Conservation (phyloP, 2,113 vertebrate genomes). For the Gavia stellata region DNA sequence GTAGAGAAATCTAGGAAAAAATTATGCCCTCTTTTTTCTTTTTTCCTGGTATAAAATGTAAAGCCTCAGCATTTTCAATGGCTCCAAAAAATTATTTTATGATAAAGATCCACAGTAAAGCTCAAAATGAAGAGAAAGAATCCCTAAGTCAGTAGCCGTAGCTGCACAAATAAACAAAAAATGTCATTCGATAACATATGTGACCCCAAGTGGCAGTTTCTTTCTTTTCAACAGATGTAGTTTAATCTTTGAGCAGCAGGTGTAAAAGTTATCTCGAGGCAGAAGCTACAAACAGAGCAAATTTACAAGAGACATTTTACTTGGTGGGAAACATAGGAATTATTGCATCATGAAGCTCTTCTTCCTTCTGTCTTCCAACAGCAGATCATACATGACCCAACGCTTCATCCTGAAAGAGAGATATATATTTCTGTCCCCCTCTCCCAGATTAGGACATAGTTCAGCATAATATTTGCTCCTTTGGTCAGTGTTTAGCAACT, state of each 20-base stretch:
- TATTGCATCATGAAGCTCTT: not conserved
- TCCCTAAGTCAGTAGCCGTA: conserved; percentile 3
- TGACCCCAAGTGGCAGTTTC: conserved; percentile 16
- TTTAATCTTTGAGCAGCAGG: conserved; percentile 63
- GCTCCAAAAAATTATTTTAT: not conserved
- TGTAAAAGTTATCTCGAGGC: conserved; percentile 47
- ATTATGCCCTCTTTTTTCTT: not conserved
- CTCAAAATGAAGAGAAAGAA: not conserved
- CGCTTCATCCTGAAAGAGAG: not conserved
- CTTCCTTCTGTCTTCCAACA: not conserved
- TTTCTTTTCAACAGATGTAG: conserved; percentile 43
- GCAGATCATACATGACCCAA: not conserved
- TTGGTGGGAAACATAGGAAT: conserved; percentile 21
- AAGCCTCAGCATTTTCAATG: not conserved
- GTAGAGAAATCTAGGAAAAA: not conserved
- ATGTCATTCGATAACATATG: not conserved
- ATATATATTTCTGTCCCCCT: not conserved
- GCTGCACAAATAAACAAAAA: conserved; percentile 36
- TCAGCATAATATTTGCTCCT: conserved; percentile 40
- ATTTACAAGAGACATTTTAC: conserved; percentile 19
- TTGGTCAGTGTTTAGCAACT: conserved; percentile 23
- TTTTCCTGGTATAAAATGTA: not conserved
- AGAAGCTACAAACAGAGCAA: conserved; percentile 38
- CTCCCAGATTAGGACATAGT: not conserved
- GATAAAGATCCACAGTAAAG: not conserved